Conservation (phyloP, 2,113 vertebrate species). For the Jaculus jaculus region DNA sequence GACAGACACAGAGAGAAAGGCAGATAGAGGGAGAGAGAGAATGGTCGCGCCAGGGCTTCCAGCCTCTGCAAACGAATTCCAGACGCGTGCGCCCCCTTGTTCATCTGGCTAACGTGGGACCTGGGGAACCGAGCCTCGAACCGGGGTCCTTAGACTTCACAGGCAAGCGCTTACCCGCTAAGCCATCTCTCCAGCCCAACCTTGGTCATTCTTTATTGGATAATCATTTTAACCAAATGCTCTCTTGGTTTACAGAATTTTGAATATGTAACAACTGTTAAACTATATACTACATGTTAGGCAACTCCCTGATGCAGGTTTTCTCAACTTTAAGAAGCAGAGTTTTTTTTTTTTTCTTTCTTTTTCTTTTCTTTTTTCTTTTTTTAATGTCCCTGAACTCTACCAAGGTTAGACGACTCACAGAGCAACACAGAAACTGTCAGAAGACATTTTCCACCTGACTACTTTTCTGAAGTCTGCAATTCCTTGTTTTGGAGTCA, state of each 20-base stretch:
- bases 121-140: too few species aligned
- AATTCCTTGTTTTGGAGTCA: neutral
- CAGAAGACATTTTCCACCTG: slow-evolving; percentile 61
- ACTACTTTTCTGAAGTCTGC: slow-evolving; percentile 6
- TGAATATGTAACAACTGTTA: neutral
- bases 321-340: neutral
- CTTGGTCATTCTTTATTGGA: neutral
- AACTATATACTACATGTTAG: neutral
- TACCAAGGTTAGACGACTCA: neutral
- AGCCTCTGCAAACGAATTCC: too few species aligned
- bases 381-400: neutral
- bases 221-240: neutral
- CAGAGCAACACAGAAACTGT: neutral
- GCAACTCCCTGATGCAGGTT: neutral
- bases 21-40: too few species aligned
- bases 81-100: too few species aligned
- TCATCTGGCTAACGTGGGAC: too few species aligned
- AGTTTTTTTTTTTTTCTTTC: neutral
- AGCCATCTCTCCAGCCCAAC: too few species aligned
- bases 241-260: neutral
- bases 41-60: too few species aligned
- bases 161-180: too few species aligned
- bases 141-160: too few species aligned
- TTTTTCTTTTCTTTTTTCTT: neutral
- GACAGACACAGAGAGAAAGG: too few species aligned